Evolutionary conservation across 2,888 invertebrate genomes (phyloP).

Genomic region (Gnatocerus cornutus): DNA sequence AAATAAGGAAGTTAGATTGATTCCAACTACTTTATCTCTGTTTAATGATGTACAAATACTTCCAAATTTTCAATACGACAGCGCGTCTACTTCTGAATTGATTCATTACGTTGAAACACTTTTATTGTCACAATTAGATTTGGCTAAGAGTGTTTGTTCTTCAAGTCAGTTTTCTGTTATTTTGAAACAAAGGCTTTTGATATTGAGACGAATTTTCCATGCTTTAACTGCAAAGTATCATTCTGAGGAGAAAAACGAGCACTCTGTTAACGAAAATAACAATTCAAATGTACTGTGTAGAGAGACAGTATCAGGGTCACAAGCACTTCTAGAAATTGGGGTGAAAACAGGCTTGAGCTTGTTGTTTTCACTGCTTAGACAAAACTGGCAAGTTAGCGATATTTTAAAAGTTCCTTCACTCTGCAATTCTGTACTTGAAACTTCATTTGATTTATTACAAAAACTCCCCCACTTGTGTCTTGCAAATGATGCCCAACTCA

Average conservation of each 20-base stretch:
- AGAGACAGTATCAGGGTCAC: constrained; percentile 68
- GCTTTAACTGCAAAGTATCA: constrained; percentile 75
- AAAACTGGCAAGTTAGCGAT: constrained; percentile 74
- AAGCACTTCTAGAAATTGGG: constrained; percentile 76
- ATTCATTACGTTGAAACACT: constrained; percentile 73
- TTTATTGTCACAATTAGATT: constrained; percentile 72
- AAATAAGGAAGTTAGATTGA: constrained; percentile 72
- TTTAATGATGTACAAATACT: constrained; percentile 69
- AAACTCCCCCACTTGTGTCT: constrained; percentile 75
- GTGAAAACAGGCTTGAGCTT: constrained; percentile 76
- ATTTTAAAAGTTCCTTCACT: constrained; percentile 70
- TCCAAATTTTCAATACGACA: constrained; percentile 74
- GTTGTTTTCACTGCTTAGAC: constrained; percentile 75
- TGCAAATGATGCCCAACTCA: constrained; percentile 75
- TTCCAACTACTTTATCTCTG: constrained; percentile 63
- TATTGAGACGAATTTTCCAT: constrained; percentile 75
- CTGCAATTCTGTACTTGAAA: constrained; percentile 76
- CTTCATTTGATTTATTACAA: constrained; percentile 74
- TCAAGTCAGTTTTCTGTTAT: constrained; percentile 75
- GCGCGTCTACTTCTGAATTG: constrained; percentile 71
- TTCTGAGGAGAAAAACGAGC: constrained; percentile 67
- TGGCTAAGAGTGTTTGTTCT: constrained; percentile 74
- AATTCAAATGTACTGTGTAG: constrained; percentile 44
- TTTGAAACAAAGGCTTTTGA: constrained; percentile 73
- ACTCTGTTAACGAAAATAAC: constrained; percentile 31